Evolutionary conservation across 2,797 vertebrate species (phyloP).

Genomic region (Crax fasciolata): DNA sequence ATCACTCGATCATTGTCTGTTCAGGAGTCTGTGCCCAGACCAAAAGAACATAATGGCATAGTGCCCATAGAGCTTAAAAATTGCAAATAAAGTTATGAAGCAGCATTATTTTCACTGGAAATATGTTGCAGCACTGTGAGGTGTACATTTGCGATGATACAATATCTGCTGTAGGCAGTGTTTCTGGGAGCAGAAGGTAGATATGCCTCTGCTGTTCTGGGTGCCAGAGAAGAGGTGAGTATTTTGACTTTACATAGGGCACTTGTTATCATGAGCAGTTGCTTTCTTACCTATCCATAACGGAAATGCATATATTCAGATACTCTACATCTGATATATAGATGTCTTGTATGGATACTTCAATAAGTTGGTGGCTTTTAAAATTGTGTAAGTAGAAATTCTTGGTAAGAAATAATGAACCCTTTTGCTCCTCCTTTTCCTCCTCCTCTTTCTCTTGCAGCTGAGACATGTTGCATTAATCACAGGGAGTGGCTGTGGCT

Average conservation of each 20-base stretch:
- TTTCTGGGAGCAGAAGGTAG: constrained; percentile 40
- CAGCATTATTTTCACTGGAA: not conserved
- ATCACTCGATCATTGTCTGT: constrained; percentile 30
- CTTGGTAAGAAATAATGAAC: not conserved
- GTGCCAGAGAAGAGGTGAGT: constrained; percentile 27
- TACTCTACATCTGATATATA: not conserved
- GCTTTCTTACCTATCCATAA: not conserved
- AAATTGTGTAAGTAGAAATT: not conserved
- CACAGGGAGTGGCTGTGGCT: not conserved
- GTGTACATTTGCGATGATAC: not conserved
- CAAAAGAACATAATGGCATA: not conserved
- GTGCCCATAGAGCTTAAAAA: not conserved
- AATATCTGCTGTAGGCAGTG: not conserved
- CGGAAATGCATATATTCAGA: not conserved
- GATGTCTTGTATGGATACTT: not conserved
- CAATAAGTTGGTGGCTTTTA: not conserved
- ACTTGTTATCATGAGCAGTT: not conserved
- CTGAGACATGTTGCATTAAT: not conserved
- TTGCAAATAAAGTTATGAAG: constrained; percentile 4
- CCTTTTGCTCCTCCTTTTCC: not conserved
- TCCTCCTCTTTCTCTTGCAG: not conserved
- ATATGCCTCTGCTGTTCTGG: not conserved
- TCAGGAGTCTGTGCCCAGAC: not conserved
- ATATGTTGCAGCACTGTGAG: not conserved
- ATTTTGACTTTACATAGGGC: not conserved